phyloP scores from a whole-genome alignment of 1,140 invertebrate species.

The Zaprionus ornatus region DNA sequence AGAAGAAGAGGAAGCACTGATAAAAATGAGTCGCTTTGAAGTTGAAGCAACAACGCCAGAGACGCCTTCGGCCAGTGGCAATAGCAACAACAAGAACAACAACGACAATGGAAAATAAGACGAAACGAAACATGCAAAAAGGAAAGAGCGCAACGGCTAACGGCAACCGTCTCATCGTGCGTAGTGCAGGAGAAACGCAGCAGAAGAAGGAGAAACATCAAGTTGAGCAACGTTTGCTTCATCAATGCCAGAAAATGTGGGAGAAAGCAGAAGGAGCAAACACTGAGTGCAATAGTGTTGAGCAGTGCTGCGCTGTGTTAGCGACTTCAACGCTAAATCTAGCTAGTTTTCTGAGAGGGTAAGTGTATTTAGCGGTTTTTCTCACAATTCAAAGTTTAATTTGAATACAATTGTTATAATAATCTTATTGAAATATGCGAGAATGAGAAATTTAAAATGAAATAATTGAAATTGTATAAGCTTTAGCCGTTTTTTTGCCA shows the following conservation, averaged over 20 bases:
- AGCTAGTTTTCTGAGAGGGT: neutral
- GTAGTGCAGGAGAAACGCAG: slow-evolving; percentile 26
- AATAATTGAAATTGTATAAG: neutral
- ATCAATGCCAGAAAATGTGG: slow-evolving; percentile 45
- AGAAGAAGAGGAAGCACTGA: slow-evolving; percentile 18
- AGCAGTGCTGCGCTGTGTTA: neutral
- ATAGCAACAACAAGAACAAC: slow-evolving; percentile 15
- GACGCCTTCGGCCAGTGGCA: slow-evolving; percentile 39
- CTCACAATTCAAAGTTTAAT: neutral
- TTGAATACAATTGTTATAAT: neutral
- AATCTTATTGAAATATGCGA: neutral
- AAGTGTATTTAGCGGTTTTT: neutral
- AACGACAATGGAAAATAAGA: slow-evolving; percentile 4
- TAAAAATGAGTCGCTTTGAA: slow-evolving; percentile 71
- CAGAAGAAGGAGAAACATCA: slow-evolving; percentile 37
- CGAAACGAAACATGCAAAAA: slow-evolving; percentile 17
- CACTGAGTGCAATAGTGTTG: neutral
- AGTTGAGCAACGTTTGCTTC: slow-evolving; percentile 58
- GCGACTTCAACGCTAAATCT: neutral
- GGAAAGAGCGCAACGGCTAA: slow-evolving; percentile 19
- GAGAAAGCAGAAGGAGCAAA: slow-evolving; percentile 4
- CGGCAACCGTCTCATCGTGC: slow-evolving; percentile 40
- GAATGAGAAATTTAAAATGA: neutral
- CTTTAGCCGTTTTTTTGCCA: neutral
- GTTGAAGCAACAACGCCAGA: slow-evolving; percentile 49